Evolutionary conservation across 2,888 invertebrate species (phyloP).

Genomic region (Uloborus plumipes): DNA sequence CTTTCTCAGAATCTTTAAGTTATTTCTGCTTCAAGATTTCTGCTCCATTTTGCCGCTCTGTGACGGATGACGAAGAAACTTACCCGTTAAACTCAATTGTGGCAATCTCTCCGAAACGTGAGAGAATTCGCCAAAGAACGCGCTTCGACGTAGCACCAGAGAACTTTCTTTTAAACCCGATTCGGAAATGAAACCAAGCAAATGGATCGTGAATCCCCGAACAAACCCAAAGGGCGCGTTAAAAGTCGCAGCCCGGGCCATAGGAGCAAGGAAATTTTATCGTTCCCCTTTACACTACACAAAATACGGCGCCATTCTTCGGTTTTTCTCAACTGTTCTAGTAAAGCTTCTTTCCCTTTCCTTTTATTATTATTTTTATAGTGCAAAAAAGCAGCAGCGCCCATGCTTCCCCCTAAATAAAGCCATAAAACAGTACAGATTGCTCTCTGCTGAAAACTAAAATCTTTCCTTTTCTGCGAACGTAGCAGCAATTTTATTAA

Average conservation of each 20-base stretch:
- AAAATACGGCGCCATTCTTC: neutral
- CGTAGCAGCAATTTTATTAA: too few species aligned
- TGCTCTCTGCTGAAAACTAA: constrained; percentile 29
- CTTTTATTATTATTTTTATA: constrained; percentile 1
- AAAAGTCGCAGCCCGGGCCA: neutral
- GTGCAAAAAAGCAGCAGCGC: neutral
- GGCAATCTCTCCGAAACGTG: neutral
- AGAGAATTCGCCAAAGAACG: neutral
- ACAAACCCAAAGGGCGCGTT: neutral
- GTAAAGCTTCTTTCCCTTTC: constrained; percentile 1
- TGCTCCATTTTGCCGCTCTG: neutral
- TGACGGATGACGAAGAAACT: too few species aligned
- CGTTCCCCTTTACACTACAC: constrained; percentile 25
- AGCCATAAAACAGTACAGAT: constrained; percentile 41
- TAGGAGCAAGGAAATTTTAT: constrained; percentile 26
- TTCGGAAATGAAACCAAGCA: constrained; percentile 25
- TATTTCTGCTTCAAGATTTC: too few species aligned
- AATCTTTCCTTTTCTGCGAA: neutral
- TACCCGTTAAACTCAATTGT: neutral
- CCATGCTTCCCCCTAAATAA: constrained; percentile 19
- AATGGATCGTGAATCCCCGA: constrained; percentile 49
- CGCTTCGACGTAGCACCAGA: neutral
- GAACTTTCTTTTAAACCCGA: neutral
- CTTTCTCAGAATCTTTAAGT: neutral
- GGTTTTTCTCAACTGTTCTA: neutral